phyloP scores from a whole-genome alignment of 2,888 invertebrate genomes.

The Ametastegia equiseti region DNA sequence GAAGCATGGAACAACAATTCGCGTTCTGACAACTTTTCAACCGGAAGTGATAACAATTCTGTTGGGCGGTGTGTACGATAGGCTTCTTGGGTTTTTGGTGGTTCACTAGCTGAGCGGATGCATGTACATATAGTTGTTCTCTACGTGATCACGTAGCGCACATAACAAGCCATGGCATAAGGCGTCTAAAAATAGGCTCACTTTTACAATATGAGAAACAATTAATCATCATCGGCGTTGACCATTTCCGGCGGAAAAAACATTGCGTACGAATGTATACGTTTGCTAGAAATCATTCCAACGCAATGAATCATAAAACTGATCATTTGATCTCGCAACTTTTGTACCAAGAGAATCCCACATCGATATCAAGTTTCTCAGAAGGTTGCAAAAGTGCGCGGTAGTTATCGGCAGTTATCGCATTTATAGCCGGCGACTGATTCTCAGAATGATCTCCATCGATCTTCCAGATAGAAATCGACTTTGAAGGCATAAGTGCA shows the following conservation, averaged over 20 bases:
- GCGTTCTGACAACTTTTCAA: background rate
- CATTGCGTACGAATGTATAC: too few relatives aligned
- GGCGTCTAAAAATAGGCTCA: slow-evolving; percentile 4
- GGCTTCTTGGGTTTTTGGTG: slow-evolving; percentile 4
- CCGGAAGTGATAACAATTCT: slow-evolving; percentile 25
- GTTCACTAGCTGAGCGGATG: background rate
- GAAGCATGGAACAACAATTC: background rate
- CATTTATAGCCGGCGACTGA: background rate
- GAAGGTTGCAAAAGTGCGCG: background rate
- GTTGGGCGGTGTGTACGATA: slow-evolving; percentile 9
- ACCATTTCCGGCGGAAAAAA: background rate
- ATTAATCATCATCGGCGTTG: background rate
- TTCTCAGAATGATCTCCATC: background rate
- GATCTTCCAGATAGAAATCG: background rate
- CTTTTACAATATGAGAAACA: background rate
- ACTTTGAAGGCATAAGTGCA: background rate
- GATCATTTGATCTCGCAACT: background rate
- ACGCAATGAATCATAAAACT: background rate
- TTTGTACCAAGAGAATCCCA: too few relatives aligned
- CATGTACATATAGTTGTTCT: background rate
- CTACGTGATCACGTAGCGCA: background rate
- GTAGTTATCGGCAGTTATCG: background rate
- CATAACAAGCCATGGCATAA: background rate
- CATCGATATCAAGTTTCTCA: background rate
- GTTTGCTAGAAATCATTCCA: background rate